These are phyloP conservation scores for Hanleya hanleyi DNA, from an alignment of 2,888 invertebrate genomes.

Conservation along the genomic window DNA sequence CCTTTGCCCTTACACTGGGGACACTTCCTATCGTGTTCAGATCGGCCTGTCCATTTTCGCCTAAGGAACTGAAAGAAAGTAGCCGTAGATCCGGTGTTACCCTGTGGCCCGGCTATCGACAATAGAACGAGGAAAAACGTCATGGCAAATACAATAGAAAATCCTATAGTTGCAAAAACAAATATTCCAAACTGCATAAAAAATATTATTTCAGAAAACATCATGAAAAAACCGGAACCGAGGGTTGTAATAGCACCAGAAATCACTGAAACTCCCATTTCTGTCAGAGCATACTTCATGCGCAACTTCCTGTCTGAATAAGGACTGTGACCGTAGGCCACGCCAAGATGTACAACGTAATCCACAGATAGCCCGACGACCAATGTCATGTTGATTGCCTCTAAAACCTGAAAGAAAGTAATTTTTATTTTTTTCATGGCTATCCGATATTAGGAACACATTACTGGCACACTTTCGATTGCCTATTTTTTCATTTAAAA, in stretches of 20 bases:
- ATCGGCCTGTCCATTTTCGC: neutral
- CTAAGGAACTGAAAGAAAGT: neutral
- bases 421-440: neutral
- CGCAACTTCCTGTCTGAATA: constrained; percentile 42
- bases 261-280: constrained; percentile 57
- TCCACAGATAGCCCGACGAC: constrained; percentile 62
- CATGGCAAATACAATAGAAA: constrained; percentile 55
- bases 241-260: constrained; percentile 62
- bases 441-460: neutral
- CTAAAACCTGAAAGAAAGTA: constrained; percentile 41
- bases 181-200: constrained; percentile 61
- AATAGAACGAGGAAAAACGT: constrained; percentile 52
- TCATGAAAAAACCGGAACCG: constrained; percentile 57
- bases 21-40: neutral
- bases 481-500: too few species aligned
- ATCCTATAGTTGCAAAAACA: constrained; percentile 55
- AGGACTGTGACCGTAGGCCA: constrained; percentile 51
- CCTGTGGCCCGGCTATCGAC: constrained; percentile 55
- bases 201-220: constrained; percentile 58
- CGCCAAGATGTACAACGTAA: constrained; percentile 62
- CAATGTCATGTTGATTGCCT: constrained; percentile 58
- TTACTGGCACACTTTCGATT: neutral
- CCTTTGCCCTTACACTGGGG: neutral
- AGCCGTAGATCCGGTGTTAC: constrained; percentile 40
- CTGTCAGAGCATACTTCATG: constrained; percentile 49